Evolutionary conservation across 2,888 invertebrate genomes (phyloP), one percentile per base, ranked within the genome.

Genomic region (Shargacucullia verbasci): DNA sequence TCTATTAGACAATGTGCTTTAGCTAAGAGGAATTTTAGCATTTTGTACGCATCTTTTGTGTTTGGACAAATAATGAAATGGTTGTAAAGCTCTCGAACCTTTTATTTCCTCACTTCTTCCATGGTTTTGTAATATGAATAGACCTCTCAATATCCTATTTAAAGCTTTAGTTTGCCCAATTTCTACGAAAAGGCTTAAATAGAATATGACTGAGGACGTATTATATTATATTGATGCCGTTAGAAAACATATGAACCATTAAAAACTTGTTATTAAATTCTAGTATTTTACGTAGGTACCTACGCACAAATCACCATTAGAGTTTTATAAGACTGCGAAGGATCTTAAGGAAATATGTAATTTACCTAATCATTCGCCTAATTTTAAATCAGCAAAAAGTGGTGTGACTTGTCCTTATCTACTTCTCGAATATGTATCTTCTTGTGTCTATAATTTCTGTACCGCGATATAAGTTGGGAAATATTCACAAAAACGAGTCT

Each of bases 91-190:
- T 80, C 85, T 87, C 73, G 81, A 87, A 76, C 64, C 85, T 84
- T 87, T 89, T 90, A 89, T 88, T 89, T 90, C 87, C 88, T 87
- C 71, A 73, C 81, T 82, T 81, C 80, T 84, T 84, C 79, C 78
- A 80, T 78, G 74, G 79, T 80, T 77, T 81, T 81, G 79, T 81
- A 76, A 80, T 69, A 73, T 79, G 78, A 81, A 88, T 84, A 73
- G 71, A 52, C 47, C 64, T 78, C 80, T 87, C 78, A 82, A 86
- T 85, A 88, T 86, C 84, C 84, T 88, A 87, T 88, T 74, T 87
- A 85, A 73, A 75, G 73, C 69, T 48, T 84, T 80, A 78, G 80
- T 85, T 84, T 83, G 77, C 70, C 70, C 75, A 77, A 69, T 80
- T 87, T 86, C 85, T 80, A 70, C 70, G 86, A 86, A 86, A 70